Evolutionary conservation across 2,888 invertebrate species (phyloP), one percentile per base, ranked within the genome.

Genomic region (Matsumyia berberina): DNA sequence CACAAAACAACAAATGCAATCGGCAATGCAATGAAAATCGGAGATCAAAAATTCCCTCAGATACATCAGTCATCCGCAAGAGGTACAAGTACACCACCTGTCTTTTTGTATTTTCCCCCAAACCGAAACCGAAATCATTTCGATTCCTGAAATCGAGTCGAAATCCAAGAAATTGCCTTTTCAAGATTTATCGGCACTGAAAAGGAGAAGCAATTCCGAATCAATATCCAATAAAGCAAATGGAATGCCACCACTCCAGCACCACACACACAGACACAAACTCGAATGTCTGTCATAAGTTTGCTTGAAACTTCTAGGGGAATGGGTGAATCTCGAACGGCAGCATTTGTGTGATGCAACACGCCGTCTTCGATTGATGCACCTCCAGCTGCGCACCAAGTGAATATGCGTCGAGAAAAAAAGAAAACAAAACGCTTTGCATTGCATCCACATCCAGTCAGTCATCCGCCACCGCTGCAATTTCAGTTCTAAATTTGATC

Each of bases 161-260:
- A 60, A 67, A 74, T 53, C 42, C 24, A 42, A 44, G 51, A 76
- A 44, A 67, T 67, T 69, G 77, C 15, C 51, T 67, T 60, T 19
- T 24, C 19, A 58, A 66, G 57, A 76, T 58, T 66, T 58, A 58
- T 49, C 33, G 60, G 29, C 24, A 42, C 19, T 49, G 12, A 35
- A 58, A 33, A 69, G 49, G 17, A 53, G 77, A 67, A 77, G 67
- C 60, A 77, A 60, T 77, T 77, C 35, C 42, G 51, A 51, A 51
- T 77, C 57, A 57, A 66, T 76, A 66, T 66, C 74, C 58, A 77
- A 69, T 76, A 67, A 67, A 76, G 33, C 76, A 12, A 57, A 3
- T 35, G 57, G 55, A 29, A 17, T 37, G 5, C 44, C 24, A 46
- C 35, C 24, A 39, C 44, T 17, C 42, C 44, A 12, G 9, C 19